phyloP scores from a whole-genome alignment of 2,888 invertebrate genomes.

The Lasioglossum marginatum region DNA sequence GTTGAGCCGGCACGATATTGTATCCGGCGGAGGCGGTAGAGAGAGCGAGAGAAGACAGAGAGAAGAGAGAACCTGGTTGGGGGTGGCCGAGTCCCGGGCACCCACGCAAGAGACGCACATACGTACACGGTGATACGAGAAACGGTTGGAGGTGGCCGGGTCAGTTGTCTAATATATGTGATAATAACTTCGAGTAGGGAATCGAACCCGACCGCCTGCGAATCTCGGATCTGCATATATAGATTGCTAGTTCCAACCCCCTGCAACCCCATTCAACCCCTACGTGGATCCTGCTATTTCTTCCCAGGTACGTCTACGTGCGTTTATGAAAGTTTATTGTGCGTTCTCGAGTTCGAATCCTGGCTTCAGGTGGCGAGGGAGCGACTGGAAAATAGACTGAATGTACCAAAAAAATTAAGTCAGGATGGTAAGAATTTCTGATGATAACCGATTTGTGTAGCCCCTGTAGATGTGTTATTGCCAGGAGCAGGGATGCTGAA shows the following conservation, averaged over 20 bases:
- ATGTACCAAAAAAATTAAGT: not conserved
- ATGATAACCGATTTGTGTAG: not conserved
- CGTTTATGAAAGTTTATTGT: not conserved
- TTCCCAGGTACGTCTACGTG: not conserved
- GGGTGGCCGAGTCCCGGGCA: constrained; percentile 50
- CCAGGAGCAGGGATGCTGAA: too few species aligned
- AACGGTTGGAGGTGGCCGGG: constrained; percentile 68
- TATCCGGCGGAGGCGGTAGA: constrained; percentile 67
- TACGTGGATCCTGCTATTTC: not conserved
- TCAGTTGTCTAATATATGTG: constrained; percentile 83
- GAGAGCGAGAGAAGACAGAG: not conserved
- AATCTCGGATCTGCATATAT: constrained; percentile 83
- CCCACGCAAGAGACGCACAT: constrained; percentile 28
- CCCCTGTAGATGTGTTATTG: not conserved
- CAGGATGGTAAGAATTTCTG: not conserved
- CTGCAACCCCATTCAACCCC: not conserved
- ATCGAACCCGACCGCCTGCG: constrained; percentile 80
- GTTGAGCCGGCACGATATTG: constrained; percentile 77
- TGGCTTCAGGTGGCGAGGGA: not conserved
- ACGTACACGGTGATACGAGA: constrained; percentile 47
- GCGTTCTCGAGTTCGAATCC: not conserved
- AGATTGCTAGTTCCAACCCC: constrained; percentile 70
- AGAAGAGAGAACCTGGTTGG: constrained; percentile 27
- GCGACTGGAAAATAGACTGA: not conserved
- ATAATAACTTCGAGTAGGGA: constrained; percentile 81